Evolutionary conservation across 2,797 vertebrate genomes (phyloP).

Genomic region (Alosa sapidissima): DNA sequence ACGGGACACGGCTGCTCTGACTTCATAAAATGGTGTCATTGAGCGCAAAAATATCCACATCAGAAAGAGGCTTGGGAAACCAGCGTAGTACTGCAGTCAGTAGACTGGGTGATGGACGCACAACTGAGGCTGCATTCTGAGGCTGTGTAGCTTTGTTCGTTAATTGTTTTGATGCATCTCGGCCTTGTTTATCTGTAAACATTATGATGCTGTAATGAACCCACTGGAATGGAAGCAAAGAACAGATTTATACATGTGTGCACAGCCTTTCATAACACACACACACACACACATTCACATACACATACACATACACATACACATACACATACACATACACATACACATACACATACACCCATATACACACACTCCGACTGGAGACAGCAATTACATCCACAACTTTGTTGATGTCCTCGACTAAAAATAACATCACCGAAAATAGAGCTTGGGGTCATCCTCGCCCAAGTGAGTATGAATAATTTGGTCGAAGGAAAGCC

Average conservation of each 20-base stretch:
- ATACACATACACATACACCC: not conserved
- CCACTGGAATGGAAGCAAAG: not conserved
- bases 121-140: not conserved
- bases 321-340: constrained; percentile 10
- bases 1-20: not conserved
- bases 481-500: not conserved
- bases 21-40: not conserved
- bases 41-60: not conserved
- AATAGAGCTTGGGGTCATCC: not conserved
- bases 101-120: not conserved
- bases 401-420: not conserved
- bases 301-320: not conserved
- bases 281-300: not conserved
- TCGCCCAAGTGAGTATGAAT: not conserved
- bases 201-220: not conserved
- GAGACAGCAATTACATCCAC: not conserved
- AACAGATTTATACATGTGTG: not conserved
- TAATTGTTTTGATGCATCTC: not conserved
- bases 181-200: not conserved
- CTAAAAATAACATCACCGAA: not conserved
- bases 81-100: not conserved
- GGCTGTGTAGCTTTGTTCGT: not conserved
- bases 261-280: not conserved
- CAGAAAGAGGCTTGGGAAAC: not conserved
- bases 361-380: not conserved